Evolutionary conservation across 1,140 invertebrate species (phyloP), one percentile per base, ranked within the genome.

Genomic region (Cryptotermes secundus): DNA sequence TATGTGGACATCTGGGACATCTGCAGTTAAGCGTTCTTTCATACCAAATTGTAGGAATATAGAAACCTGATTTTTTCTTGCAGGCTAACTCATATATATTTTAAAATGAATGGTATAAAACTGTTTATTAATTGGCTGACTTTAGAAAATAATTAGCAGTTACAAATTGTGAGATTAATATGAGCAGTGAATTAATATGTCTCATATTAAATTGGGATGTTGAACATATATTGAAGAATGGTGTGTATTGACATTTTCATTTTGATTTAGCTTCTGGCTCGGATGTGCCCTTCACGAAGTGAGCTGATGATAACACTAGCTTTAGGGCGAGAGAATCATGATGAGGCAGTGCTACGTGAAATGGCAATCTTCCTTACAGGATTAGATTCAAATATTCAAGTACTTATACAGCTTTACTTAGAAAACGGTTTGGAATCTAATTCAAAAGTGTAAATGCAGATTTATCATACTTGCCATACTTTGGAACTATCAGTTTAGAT

Each of bases 271-370:
- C 84, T 90, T 2, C 85, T 91, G 16, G 88, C 89, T 12, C 87
- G 88, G 53, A 89, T 88, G 87, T 87, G 88, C 34, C 90, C 90
- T 24, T 88, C 86, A n/a, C 87, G 90, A 81, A 86, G 86, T 2
- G 88, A 90, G 85, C 79, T 91, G 42, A 82, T 91, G 49, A 53
- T 86, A 83, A 85, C 87, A 12, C 81, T 92, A 24, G 86, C 88
- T 1, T 86, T 88, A 79, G 87, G 87, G 10, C 49, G 87, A 72
- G 82, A 86, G 86, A 87, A 86, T 85, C 86, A 85, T 42, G 87
- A 92, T 72, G 87, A 86, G 26, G 83, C 83, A 19, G 82, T 87
- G 14, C 84, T 90, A 34, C 83, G 86, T 10, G 85, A 86, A 19
- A 86, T 90, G 84, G 88, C 89, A 42, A 49, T 86, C 36, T 89